phyloP scores from a whole-genome alignment of 1,140 invertebrate genomes.

The Drosophila sulfurigaster region DNA sequence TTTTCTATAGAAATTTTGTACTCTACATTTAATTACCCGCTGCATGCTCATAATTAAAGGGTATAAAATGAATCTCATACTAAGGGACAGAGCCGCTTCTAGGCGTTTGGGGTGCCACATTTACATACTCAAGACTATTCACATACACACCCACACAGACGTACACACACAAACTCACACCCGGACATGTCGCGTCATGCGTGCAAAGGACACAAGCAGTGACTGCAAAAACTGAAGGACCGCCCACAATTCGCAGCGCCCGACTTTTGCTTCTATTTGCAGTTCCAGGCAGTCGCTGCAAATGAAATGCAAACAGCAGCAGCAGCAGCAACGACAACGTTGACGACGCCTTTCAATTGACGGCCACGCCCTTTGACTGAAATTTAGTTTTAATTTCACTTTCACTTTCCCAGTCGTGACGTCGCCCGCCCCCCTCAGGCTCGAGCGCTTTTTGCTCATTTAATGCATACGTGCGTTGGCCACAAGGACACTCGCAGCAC shows the following conservation, averaged over 20 bases:
- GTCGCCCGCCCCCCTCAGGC: constrained; percentile 11
- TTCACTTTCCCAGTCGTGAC: constrained; percentile 35
- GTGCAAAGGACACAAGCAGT: constrained; percentile 67
- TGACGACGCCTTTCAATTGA: constrained; percentile 57
- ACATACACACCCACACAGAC: constrained; percentile 31
- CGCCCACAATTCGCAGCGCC: constrained; percentile 28
- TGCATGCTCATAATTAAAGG: not conserved
- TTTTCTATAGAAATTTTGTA: not conserved
- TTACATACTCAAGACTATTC: constrained; percentile 67
- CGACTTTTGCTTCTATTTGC: constrained; percentile 25
- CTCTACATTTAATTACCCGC: too few species aligned
- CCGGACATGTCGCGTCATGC: constrained; percentile 39
- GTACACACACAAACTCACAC: constrained; percentile 15
- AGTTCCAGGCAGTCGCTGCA: constrained; percentile 31
- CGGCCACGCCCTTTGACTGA: constrained; percentile 49
- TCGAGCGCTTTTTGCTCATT: constrained; percentile 67
- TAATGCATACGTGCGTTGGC: constrained; percentile 58
- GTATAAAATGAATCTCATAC: constrained; percentile 1
- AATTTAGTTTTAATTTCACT: constrained; percentile 81
- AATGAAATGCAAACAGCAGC: constrained; percentile 68
- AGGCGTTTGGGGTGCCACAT: constrained; percentile 44
- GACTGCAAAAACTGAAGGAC: constrained; percentile 69
- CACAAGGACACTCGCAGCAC: constrained; percentile 64
- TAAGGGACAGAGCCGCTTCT: not conserved
- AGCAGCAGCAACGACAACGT: not conserved